These are phyloP conservation scores for Rhinoderma darwinii DNA, from an alignment of 2,113 vertebrate genomes.

Conservation along the genomic window DNA sequence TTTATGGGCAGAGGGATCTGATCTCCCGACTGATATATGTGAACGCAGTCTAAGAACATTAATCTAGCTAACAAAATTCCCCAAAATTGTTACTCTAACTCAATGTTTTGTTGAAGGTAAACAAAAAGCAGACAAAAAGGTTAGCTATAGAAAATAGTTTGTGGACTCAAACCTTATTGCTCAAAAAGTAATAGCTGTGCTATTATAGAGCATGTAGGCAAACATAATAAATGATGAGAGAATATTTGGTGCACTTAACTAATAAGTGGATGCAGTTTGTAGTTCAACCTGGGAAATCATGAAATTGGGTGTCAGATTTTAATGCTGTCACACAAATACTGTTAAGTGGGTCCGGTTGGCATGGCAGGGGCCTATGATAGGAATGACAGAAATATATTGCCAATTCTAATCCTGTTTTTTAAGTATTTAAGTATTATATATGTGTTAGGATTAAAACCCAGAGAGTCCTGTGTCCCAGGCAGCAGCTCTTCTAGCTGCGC, in stretches of 20 bases:
- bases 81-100: too few species aligned
- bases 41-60: too few species aligned
- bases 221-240: neutral
- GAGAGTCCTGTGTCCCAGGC: too few species aligned
- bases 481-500: too few species aligned
- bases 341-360: neutral
- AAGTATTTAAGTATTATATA: too few species aligned
- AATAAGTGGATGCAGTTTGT: neutral
- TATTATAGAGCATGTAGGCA: too few species aligned
- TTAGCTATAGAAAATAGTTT: neutral
- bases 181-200: too few species aligned
- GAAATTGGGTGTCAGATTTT: neutral
- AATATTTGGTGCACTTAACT: neutral
- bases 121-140: neutral
- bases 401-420: neutral
- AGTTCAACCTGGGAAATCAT: neutral
- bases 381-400: neutral
- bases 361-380: neutral
- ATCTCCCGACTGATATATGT: neutral
- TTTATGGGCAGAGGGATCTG: neutral
- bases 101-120: neutral
- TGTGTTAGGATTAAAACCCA: too few species aligned
- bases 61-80: too few species aligned
- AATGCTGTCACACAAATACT: neutral
- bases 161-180: neutral